Evolutionary conservation across 2,888 invertebrate species (phyloP).

Genomic region (Pediacus dermestoides): DNA sequence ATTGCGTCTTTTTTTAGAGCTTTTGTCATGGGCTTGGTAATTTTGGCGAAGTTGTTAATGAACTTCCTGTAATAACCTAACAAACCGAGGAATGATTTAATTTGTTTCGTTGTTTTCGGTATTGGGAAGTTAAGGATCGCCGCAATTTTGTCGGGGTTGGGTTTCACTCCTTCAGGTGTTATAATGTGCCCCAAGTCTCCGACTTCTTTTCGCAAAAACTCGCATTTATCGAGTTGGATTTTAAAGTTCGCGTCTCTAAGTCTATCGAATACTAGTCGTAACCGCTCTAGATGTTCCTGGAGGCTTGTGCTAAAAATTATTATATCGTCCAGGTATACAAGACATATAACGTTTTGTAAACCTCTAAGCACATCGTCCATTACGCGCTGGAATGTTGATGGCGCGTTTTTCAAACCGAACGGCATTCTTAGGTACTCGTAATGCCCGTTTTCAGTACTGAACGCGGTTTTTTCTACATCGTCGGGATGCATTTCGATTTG

Average conservation of each 20-base stretch:
- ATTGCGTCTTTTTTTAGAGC: not conserved
- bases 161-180: not conserved
- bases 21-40: constrained; percentile 2
- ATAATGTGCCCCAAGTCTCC: no score
- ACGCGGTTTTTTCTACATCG: constrained; percentile 28
- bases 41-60: constrained; percentile 2
- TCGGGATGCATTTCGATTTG: constrained; percentile 23
- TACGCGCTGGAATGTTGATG: constrained; percentile 25
- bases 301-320: constrained; percentile 18
- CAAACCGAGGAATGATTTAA: not conserved
- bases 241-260: constrained; percentile 26
- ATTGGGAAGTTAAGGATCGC: not conserved
- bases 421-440: constrained; percentile 27
- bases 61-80: not conserved
- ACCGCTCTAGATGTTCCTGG: constrained; percentile 25
- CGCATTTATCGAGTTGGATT: constrained; percentile 25
- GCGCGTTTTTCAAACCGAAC: constrained; percentile 20
- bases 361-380: constrained; percentile 26
- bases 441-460: constrained; percentile 24
- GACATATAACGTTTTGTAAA: constrained; percentile 17
- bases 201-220: no score
- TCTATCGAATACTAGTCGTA: constrained; percentile 24
- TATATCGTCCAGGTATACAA: constrained; percentile 36
- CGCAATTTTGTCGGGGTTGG: not conserved
- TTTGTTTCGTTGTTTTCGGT: not conserved